These are phyloP conservation scores for Apotomis capreana DNA, from an alignment of 2,888 invertebrate species.

Conservation along the genomic window DNA sequence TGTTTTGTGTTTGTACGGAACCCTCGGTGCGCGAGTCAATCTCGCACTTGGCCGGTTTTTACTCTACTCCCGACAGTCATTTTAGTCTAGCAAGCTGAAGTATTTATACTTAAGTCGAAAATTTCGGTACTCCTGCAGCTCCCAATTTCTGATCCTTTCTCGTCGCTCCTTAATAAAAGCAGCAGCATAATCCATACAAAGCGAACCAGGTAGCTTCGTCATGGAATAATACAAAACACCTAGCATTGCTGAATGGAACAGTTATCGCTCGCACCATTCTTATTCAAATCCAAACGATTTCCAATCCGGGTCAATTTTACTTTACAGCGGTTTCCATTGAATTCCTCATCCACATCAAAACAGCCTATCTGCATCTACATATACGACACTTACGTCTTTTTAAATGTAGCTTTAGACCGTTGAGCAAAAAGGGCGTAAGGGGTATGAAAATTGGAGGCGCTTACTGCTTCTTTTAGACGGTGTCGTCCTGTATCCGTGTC, in stretches of 20 bases:
- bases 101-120: too few relatives aligned
- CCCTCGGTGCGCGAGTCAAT: too few relatives aligned
- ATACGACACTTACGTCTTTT: conserved; percentile 7
- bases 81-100: too few relatives aligned
- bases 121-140: background rate
- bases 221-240: conserved; percentile 26
- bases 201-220: conserved; percentile 6
- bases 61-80: too few relatives aligned
- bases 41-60: too few relatives aligned
- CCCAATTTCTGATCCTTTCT: background rate
- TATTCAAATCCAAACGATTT: conserved; percentile 38
- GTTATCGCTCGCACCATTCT: conserved; percentile 26
- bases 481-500: conserved; percentile 31
- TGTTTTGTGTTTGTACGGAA: too few relatives aligned
- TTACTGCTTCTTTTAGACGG: background rate
- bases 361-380: background rate
- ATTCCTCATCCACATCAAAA: conserved; percentile 16
- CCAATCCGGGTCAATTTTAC: conserved; percentile 39
- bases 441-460: background rate
- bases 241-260: conserved; percentile 24
- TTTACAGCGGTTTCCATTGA: conserved; percentile 37
- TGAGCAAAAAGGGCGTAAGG: background rate
- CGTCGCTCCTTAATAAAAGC: background rate
- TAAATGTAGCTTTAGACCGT: background rate
- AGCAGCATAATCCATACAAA: background rate